Percentiles rank a stretch among this genome's conserved stretches.
Conservation (phyloP, 2,888 invertebrate species). For the Microctonus aethiopoides region DNA sequence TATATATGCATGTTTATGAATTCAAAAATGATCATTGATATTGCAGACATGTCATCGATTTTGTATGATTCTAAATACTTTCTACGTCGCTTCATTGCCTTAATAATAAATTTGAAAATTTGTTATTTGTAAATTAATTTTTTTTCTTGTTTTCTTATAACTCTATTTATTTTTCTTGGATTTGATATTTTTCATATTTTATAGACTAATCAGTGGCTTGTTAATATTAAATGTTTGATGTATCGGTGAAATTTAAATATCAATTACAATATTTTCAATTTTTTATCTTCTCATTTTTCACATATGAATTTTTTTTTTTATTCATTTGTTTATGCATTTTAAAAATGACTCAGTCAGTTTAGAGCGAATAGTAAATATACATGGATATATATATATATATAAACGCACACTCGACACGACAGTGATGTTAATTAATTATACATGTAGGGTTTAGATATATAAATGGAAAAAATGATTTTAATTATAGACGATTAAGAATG, state of each 20-base stretch:
- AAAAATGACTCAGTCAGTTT: constrained; percentile 43
- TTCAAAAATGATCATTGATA: constrained; percentile 35
- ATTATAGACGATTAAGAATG: background rate
- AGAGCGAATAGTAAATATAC: background rate
- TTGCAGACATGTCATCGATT: background rate
- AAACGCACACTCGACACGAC: background rate
- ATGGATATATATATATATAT: background rate
- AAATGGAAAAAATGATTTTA: background rate
- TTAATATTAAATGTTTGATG: background rate
- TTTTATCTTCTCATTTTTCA: constrained; percentile 14
- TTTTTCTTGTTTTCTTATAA: constrained; percentile 1
- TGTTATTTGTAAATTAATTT: constrained; percentile 7
- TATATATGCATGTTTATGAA: background rate
- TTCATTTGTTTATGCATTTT: constrained; percentile 16
- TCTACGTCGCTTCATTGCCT: background rate
- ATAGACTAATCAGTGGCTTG: background rate
- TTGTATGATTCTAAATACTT: constrained; percentile 17
- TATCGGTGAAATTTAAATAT: background rate
- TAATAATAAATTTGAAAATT: background rate
- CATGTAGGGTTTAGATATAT: background rate
- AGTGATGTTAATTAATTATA: constrained; percentile 2
- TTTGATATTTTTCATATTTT: background rate
- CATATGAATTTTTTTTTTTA: constrained; percentile 13
- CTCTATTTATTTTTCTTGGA: background rate
- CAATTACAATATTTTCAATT: background rate